phyloP scores from a whole-genome alignment of 1,140 invertebrate genomes.

The Oscheius sp. region DNA sequence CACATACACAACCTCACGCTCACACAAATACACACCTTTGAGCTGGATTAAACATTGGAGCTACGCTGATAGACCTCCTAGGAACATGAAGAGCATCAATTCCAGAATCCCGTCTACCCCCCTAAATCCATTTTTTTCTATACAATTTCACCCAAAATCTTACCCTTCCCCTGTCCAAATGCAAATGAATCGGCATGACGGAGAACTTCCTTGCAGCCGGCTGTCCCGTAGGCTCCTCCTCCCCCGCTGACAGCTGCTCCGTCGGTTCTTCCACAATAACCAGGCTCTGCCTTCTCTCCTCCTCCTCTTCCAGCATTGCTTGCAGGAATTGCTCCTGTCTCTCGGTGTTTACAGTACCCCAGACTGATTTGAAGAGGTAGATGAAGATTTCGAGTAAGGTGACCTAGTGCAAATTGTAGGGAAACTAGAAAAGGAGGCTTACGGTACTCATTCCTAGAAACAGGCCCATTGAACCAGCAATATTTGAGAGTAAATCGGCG shows the following conservation, averaged over 20 bases:
- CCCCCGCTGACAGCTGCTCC: neutral
- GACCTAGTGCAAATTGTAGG: neutral
- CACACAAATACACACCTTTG: neutral
- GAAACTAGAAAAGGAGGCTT: neutral
- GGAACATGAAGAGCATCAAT: neutral
- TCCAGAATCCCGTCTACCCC: neutral
- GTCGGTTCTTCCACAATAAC: conserved; percentile 29
- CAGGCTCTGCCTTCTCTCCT: conserved; percentile 31
- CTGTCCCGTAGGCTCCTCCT: neutral
- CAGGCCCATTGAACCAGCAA: conserved; percentile 37
- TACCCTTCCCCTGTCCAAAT: conserved; percentile 9
- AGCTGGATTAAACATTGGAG: conserved; percentile 5
- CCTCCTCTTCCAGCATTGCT: conserved; percentile 34
- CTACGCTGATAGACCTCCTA: conserved; percentile 15
- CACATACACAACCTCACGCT: too few species aligned
- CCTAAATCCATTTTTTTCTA: neutral
- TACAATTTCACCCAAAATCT: neutral
- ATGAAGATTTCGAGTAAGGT: conserved; percentile 41
- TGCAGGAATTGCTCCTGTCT: conserved; percentile 36
- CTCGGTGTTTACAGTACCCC: conserved; percentile 41
- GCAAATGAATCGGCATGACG: conserved; percentile 9
- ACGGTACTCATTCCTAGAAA: conserved; percentile 43
- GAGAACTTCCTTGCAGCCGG: neutral
- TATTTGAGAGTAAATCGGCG: conserved; percentile 35
- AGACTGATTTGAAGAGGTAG: conserved; percentile 41